Percentiles rank a stretch among this genome's conserved stretches.
These are phyloP conservation scores for Aplysina aerophoba DNA, from an alignment of 37 sponge, comb jelly and placozoan species.

Conservation along the genomic window DNA sequence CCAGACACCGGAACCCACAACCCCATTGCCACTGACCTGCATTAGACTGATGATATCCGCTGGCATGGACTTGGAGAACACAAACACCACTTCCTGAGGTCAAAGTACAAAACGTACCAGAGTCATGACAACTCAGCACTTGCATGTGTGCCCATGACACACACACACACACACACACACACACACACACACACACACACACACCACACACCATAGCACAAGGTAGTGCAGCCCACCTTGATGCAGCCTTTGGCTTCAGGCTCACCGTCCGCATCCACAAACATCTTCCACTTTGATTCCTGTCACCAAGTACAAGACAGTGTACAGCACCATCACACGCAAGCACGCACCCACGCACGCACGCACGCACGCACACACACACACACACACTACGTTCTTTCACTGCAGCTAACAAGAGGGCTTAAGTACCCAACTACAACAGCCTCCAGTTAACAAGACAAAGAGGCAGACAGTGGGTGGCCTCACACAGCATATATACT, in stretches of 20 bases:
- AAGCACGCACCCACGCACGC: conserved; percentile 10
- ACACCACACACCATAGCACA: no score
- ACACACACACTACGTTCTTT: neutral
- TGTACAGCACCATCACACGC: neutral
- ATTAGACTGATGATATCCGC: conserved; percentile 44
- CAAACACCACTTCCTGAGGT: conserved; percentile 55
- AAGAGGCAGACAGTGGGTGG: no score
- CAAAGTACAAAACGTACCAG: neutral
- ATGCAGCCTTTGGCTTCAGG: conserved; percentile 28
- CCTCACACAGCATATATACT: no score
- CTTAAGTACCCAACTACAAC: no score
- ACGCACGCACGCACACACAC: conserved; percentile 25
- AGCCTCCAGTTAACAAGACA: no score
- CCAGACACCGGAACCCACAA: conserved; percentile 13
- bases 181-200: no score
- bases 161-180: neutral
- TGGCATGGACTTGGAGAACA: conserved; percentile 65
- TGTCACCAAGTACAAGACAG: neutral
- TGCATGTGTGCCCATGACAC: no score
- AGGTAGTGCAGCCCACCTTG: no score
- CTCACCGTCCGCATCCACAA: conserved; percentile 60
- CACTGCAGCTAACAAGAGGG: no score
- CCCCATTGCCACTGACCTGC: conserved; percentile 26
- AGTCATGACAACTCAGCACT: no score
- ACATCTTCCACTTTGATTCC: conserved; percentile 63